Percentiles rank a stretch among this genome's conserved stretches.
Conservation (phyloP, 2,113 vertebrate genomes). For the Microcebus lehilahytsara region DNA sequence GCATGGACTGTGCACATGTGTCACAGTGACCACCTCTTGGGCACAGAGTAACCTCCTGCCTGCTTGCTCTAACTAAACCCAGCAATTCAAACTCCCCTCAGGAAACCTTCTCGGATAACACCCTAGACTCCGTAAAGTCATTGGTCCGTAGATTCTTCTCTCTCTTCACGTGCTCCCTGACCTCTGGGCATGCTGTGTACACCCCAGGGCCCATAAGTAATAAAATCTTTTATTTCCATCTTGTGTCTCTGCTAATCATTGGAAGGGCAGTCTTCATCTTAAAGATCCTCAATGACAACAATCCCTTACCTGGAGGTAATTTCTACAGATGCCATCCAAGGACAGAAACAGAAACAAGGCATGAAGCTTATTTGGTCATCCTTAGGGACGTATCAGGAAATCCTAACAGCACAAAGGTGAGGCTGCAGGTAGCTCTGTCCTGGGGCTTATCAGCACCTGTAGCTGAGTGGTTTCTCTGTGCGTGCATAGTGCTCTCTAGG, state of each 20-base stretch:
- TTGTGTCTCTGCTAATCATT: not conserved
- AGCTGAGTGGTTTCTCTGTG: not conserved
- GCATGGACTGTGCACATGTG: not conserved
- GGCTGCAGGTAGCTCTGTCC: not conserved
- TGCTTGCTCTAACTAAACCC: not conserved
- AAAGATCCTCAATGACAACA: not conserved
- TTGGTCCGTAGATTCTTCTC: not conserved
- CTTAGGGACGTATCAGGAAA: not conserved
- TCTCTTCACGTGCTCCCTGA: not conserved
- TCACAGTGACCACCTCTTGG: not conserved
- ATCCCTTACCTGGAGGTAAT: accelerated
- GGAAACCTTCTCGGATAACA: not conserved
- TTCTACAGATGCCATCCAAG: not conserved
- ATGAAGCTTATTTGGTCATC: not conserved
- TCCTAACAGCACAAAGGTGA: not conserved
- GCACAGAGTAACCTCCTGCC: not conserved
- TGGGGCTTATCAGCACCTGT: not conserved
- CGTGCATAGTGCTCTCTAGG: accelerated
- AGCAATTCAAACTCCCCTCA: not conserved
- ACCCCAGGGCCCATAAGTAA: not conserved
- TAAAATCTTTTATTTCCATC: not conserved
- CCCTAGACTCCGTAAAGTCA: not conserved
- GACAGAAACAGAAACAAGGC: not conserved
- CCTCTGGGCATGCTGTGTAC: not conserved
- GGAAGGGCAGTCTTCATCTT: not conserved